phyloP scores from a whole-genome alignment of 2,797 vertebrate genomes.

The Bucorvus abyssinicus region DNA sequence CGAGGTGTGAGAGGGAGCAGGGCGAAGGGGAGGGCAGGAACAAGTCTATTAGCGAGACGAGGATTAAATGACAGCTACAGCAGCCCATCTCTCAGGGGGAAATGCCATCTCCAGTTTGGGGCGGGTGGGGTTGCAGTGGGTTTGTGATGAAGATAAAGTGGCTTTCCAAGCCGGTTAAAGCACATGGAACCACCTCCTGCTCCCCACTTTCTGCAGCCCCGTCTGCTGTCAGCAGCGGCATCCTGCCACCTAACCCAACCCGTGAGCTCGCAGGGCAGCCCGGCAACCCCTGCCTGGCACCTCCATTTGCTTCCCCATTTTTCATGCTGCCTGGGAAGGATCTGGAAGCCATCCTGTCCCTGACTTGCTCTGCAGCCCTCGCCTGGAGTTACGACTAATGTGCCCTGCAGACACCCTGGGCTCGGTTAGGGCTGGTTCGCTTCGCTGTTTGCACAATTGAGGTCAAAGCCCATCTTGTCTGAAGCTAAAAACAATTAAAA shows the following conservation, averaged over 20 bases:
- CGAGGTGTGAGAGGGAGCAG: background rate
- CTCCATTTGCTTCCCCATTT: background rate
- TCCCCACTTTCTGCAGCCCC: background rate
- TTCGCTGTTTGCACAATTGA: background rate
- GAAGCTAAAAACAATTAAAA: background rate
- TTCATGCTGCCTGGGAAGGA: background rate
- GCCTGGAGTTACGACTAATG: accelerated
- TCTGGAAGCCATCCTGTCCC: background rate
- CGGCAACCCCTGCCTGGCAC: background rate
- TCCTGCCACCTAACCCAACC: background rate
- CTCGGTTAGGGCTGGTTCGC: background rate
- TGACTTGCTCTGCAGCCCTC: background rate
- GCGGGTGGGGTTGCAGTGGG: background rate
- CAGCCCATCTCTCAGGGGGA: background rate
- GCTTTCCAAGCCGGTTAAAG: background rate
- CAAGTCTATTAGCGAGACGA: background rate
- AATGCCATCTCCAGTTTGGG: background rate
- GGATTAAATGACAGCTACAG: background rate
- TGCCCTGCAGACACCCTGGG: background rate
- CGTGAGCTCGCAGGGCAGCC: background rate
- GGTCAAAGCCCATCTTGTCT: background rate
- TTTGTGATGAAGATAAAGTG: background rate
- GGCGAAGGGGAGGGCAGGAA: background rate
- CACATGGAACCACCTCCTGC: background rate
- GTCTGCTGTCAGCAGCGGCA: background rate